Percentiles rank a stretch among this genome's conserved stretches.
phyloP scores from a whole-genome alignment of 2,113 vertebrate species.

The Heloderma charlesbogerti region DNA sequence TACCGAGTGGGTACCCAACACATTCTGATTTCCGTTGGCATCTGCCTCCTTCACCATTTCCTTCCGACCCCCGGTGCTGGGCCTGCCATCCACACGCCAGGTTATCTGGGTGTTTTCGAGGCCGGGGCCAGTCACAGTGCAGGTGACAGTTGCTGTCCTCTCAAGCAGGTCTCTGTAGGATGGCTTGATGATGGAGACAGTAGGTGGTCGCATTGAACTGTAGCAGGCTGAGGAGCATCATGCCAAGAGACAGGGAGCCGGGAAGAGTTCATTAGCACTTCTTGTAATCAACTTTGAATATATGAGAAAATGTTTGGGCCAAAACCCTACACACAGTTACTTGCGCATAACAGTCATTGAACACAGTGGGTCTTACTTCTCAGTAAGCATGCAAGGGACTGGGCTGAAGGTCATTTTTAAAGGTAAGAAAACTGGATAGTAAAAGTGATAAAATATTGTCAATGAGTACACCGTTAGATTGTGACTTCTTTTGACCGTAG shows the following conservation, averaged over 20 bases:
- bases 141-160: not conserved
- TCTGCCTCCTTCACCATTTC: not conserved
- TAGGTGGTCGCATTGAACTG: not conserved
- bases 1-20: not conserved
- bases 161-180: conserved; percentile 6
- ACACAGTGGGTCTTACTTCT: too few species aligned
- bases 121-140: not conserved
- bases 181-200: not conserved
- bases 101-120: not conserved
- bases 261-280: not conserved
- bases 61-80: not conserved
- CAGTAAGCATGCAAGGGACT: not conserved
- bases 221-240: conserved; percentile 8
- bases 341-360: not conserved
- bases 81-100: conserved; percentile 5
- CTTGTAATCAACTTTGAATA: too few species aligned
- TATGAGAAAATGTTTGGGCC: too few species aligned
- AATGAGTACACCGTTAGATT: too few species aligned
- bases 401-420: not conserved
- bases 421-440: not conserved
- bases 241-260: not conserved
- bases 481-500: not conserved
- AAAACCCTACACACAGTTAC: not conserved
- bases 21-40: not conserved
- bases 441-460: not conserved